phyloP scores from a whole-genome alignment of 2,888 invertebrate species.

The Gastracanthus pulcherrimus region DNA sequence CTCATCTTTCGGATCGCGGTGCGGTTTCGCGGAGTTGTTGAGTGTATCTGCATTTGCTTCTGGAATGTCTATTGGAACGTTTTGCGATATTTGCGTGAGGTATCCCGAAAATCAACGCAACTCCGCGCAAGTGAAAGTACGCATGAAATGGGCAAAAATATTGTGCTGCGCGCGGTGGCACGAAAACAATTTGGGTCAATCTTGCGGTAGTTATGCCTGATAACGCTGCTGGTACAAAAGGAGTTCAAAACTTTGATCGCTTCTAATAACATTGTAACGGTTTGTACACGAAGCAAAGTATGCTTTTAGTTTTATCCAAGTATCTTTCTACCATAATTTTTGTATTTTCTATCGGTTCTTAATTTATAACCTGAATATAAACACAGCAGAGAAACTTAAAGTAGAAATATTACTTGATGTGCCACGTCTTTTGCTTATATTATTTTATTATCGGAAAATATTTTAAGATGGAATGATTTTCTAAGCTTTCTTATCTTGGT shows the following conservation, averaged over 20 bases:
- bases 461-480: too few relatives aligned
- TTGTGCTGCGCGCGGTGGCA: neutral
- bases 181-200: constrained; percentile 16
- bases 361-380: too few relatives aligned
- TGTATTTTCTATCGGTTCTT: too few relatives aligned
- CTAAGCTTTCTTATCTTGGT: too few relatives aligned
- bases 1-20: constrained; percentile 20
- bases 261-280: neutral
- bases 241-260: neutral
- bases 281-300: neutral
- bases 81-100: neutral
- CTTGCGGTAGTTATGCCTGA: neutral
- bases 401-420: too few relatives aligned
- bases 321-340: too few relatives aligned
- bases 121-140: neutral
- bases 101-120: neutral
- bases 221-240: neutral
- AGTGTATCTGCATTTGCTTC: neutral
- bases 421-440: too few relatives aligned
- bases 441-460: too few relatives aligned
- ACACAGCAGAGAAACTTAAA: too few relatives aligned
- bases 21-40: neutral
- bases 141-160: neutral
- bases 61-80: too few relatives aligned
- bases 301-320: too few relatives aligned